Conservation (phyloP, 2,888 invertebrate species). For the Tipula unca region DNA sequence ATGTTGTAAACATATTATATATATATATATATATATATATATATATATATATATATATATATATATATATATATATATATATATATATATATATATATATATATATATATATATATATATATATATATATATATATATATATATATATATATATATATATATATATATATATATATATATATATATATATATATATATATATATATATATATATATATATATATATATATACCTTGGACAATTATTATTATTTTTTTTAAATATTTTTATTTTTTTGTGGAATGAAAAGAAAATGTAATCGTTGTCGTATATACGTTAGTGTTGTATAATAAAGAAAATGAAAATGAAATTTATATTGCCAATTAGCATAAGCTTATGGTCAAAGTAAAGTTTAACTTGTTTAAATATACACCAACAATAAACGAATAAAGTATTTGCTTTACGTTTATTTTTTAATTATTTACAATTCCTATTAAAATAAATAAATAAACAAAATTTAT, state of each 20-base stretch:
- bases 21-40: not conserved
- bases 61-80: not conserved
- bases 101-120: not conserved
- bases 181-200: not conserved
- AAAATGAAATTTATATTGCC: not conserved
- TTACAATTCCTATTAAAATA: not conserved
- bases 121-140: not conserved
- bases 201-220: not conserved
- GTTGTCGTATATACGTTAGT: not conserved
- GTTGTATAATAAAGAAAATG: not conserved
- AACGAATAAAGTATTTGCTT: not conserved
- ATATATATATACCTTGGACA: not conserved
- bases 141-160: not conserved
- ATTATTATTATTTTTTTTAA: not conserved
- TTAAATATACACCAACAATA: not conserved
- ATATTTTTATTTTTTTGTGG: not conserved
- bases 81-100: not conserved
- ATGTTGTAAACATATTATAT: not conserved
- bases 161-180: not conserved
- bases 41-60: not conserved
- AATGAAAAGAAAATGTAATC: not conserved
- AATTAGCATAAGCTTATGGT: slow-evolving; percentile 8
- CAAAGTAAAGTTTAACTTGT: not conserved
- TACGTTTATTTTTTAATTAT: not conserved
- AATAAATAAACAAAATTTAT: not conserved